phyloP scores from a whole-genome alignment of 1,140 invertebrate species.

The Ericerus pela region DNA sequence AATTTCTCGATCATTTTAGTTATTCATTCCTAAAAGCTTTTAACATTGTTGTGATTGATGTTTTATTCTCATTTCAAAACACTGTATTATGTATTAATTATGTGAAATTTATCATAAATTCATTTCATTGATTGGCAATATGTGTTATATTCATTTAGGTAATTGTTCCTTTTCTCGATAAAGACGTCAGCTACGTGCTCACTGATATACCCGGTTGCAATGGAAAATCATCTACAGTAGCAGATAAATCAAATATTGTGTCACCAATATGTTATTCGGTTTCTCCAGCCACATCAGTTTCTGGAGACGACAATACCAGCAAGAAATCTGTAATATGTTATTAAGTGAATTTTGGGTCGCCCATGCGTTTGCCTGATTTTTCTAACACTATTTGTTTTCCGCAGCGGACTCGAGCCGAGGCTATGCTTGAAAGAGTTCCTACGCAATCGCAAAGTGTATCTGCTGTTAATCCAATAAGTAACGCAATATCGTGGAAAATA shows the following conservation, averaged over 20 bases:
- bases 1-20: too few species aligned
- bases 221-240: slow-evolving; percentile 31
- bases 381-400: slow-evolving; percentile 13
- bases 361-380: neutral
- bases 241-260: slow-evolving; percentile 31
- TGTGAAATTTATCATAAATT: too few species aligned
- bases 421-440: slow-evolving; percentile 49
- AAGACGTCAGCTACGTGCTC: slow-evolving; percentile 39
- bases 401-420: slow-evolving; percentile 46
- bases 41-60: too few species aligned
- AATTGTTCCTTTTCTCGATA: slow-evolving; percentile 41
- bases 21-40: too few species aligned
- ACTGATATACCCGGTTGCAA: slow-evolving; percentile 37
- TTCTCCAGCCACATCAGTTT: slow-evolving; percentile 32
- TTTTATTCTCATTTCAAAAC: too few species aligned
- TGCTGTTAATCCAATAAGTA: slow-evolving; percentile 37
- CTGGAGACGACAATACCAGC: slow-evolving; percentile 31
- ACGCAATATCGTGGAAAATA: slow-evolving; percentile 38
- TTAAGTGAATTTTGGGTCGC: neutral
- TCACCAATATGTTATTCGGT: slow-evolving; percentile 31
- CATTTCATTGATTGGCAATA: too few species aligned
- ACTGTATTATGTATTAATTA: too few species aligned
- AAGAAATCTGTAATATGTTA: slow-evolving; percentile 33
- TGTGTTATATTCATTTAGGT: too few species aligned
- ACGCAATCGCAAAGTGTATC: slow-evolving; percentile 34